Conservation (phyloP, 2,113 vertebrate species). For the Corydoras sp. region DNA sequence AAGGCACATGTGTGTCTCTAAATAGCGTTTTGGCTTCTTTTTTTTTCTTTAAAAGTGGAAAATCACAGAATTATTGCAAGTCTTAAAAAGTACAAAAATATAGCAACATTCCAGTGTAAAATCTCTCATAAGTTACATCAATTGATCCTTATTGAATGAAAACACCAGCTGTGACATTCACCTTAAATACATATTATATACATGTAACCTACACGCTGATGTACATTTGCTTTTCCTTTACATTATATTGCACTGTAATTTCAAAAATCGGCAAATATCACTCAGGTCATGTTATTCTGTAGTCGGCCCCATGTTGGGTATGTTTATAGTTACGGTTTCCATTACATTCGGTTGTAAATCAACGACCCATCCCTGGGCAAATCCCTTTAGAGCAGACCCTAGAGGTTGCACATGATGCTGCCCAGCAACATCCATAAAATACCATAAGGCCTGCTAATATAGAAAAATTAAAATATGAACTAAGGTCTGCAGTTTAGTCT, state of each 20-base stretch:
- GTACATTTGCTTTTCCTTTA: not conserved
- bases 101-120: conserved; percentile 5
- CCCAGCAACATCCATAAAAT: too few relatives aligned
- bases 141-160: not conserved
- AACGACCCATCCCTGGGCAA: not conserved
- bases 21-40: not conserved
- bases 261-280: not conserved
- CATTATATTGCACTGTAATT: conserved; percentile 20
- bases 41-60: not conserved
- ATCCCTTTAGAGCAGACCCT: too few relatives aligned
- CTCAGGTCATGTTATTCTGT: not conserved
- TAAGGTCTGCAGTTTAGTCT: not conserved
- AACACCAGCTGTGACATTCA: conserved; percentile 3
- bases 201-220: not conserved
- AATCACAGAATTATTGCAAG: not conserved
- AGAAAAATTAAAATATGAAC: too few relatives aligned
- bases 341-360: not conserved
- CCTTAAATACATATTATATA: not conserved
- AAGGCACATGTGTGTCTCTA: not conserved
- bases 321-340: not conserved
- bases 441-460: too few relatives aligned
- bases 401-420: too few relatives aligned
- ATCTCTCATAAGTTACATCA: conserved; percentile 9
- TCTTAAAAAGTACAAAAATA: conserved; percentile 25
- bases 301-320: not conserved